These are phyloP conservation scores for Pyrocoelia pectoralis DNA, from an alignment of 2,888 invertebrate species.

Conservation along the genomic window DNA sequence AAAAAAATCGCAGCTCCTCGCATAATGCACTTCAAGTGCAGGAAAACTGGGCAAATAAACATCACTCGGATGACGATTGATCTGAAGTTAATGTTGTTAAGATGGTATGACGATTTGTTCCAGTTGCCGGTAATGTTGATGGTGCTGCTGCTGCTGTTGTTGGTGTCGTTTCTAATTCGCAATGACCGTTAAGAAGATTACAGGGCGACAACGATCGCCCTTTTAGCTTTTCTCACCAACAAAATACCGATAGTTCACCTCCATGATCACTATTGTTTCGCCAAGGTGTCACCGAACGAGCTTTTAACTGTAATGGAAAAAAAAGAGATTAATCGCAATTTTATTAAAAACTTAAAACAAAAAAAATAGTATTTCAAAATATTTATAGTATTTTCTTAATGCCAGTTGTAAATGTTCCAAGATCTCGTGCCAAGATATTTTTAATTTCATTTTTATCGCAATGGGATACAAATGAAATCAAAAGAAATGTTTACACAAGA, in stretches of 20 bases:
- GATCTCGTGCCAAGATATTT: conserved; percentile 4
- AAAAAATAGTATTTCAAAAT: neutral
- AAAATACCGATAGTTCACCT: conserved; percentile 80
- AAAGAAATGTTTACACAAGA: too few species aligned
- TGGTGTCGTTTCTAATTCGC: conserved; percentile 33
- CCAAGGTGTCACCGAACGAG: conserved; percentile 79
- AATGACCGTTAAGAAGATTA: conserved; percentile 32
- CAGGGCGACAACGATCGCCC: conserved; percentile 54
- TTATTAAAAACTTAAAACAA: too few species aligned
- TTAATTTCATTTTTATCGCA: conserved; percentile 4
- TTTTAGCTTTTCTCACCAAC: conserved; percentile 72
- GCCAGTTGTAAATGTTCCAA: conserved; percentile 8
- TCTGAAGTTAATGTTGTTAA: conserved; percentile 37
- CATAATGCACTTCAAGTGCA: conserved; percentile 30
- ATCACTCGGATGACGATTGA: conserved; percentile 37
- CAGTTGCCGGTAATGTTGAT: conserved; percentile 7
- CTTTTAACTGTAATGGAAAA: conserved; percentile 70
- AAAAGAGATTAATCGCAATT: neutral
- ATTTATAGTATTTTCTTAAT: neutral
- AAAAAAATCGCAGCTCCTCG: conserved; percentile 15
- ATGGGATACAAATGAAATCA: too few species aligned
- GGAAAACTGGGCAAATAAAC: conserved; percentile 25
- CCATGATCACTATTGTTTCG: conserved; percentile 73
- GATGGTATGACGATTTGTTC: conserved; percentile 33
- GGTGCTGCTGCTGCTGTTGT: conserved; percentile 24